Base-by-base conservation (phyloP, 2,113 vertebrate genomes). In the Redunca redunca region DNA sequence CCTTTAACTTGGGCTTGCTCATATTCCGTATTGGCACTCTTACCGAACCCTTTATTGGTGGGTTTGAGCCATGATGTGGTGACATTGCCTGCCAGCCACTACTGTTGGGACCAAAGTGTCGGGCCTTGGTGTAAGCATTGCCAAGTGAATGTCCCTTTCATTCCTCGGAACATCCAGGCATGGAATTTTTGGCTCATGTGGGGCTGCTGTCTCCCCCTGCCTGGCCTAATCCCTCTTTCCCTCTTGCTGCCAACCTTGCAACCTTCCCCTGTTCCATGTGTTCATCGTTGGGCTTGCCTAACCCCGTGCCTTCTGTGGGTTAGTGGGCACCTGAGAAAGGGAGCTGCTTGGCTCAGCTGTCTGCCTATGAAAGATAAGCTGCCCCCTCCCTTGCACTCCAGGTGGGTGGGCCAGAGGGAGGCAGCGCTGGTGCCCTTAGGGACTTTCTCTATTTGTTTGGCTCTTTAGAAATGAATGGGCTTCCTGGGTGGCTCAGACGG, bases 1-100 rank as follows among this genome's bases (percentile, higher is more conserved):
- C 78, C 77, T 97, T 95, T 94, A 82, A 90, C 60, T 94, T 80
- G 88, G 88, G 90, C 60, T 91, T 93, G 74, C 74, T 97, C 58
- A 48, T 88, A 30, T 86, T 95, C 82, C 88, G 48, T 58, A 21
- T 14, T 90, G 95, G 90, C 52, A 81, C 17, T 82, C 84, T n/a
- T 85, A 21, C 30, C 33, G 21, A 14, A 21, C 2, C 57, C 48
- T 88, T 92, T 88, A 43, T 58, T 60, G 88, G 64, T 67, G 28
- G 57, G 33, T 77, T 62, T 92, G 84, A 96, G 74, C 84, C 58
- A 23, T 43, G 52, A 19, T 23, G 36, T 53, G 60, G 83, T 88
- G 80, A 62, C 89, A 58, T n/a, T 33, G 62, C 81, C 67, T 89
- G 77, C 46, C 74, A 94, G 84, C 53, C 53, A 78, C 74, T 64